Evolutionary conservation across 2,797 vertebrate species (phyloP), one percentile per base, ranked within the genome.

Genomic region (Acrocephalus scirpaceus): DNA sequence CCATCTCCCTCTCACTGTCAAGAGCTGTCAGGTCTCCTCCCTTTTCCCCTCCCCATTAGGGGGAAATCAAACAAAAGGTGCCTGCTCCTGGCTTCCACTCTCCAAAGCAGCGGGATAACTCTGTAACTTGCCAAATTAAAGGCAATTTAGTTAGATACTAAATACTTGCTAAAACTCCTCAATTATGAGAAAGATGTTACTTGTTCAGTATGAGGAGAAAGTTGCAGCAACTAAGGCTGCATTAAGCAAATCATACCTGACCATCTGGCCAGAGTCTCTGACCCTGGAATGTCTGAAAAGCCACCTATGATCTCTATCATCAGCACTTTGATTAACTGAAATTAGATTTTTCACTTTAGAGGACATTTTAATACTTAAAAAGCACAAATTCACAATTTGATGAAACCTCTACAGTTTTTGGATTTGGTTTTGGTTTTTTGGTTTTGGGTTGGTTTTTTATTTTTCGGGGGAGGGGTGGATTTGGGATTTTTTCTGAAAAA

Each of bases 261-360:
- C 34, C 25, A 16, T 60, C 45, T 45, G 45, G n/a, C 29, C 61
- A 20, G 22, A 8, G 15, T n/a, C 13, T 67, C 48, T 38, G 9
- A 26, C 53, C 36, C 25, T 26, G 45, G 42, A n/a, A 42, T 56
- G 26, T 80, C 76, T 71, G 61, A 92, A 90, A 77, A 77, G 23
- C 23, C n/a, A 73, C 8, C 30, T 64, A 3, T n/a, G 44, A 42
- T 34, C 23, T 65, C 57, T 47, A n/a, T 11, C 0, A 0, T 53
- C 50, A 72, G n/a, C 26, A 65, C 29, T 62, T 53, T 7, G 18
- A 56, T 86, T 45, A 56, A 57, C 0, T 77, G 19, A 53, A 84
- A 77, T 29, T 21, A 27, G 9, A 42, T 48, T 56, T 86, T 88
- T 73, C 25, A 26, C 7, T 77, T 51, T 53, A 56, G 13, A 23